Evolutionary conservation across 2,888 invertebrate species (phyloP).

Genomic region (Dynastes grantii): DNA sequence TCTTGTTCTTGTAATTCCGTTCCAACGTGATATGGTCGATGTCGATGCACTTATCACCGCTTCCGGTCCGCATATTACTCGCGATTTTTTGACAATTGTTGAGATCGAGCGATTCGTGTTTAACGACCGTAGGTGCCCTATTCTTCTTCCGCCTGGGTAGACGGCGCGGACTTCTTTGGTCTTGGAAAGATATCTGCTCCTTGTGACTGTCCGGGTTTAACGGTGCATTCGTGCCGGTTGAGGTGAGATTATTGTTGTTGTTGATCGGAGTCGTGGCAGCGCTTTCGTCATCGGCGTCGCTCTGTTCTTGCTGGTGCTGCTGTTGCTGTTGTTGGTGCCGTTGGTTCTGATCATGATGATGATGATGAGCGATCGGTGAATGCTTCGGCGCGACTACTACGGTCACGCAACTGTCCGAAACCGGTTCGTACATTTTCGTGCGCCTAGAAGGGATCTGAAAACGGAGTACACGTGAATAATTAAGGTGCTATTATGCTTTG

Average conservation of each 20-base stretch:
- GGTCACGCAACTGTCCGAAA: conserved; percentile 64
- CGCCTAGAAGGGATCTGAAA: conserved; percentile 59
- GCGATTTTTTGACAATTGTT: conserved; percentile 7
- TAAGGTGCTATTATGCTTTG: conserved; percentile 36
- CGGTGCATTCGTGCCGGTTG: conserved; percentile 25
- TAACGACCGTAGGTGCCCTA: conserved; percentile 35
- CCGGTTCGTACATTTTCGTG: conserved; percentile 68
- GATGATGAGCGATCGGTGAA: conserved; percentile 57
- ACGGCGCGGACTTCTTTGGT: conserved; percentile 45
- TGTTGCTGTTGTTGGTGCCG: conserved; percentile 51
- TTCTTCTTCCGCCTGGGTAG: conserved; percentile 51
- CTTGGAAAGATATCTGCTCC: conserved; percentile 4
- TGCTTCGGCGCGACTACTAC: conserved; percentile 59
- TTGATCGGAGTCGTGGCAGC: conserved; percentile 42
- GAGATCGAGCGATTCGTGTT: conserved; percentile 49
- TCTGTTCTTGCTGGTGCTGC: conserved; percentile 54
- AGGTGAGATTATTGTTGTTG: conserved; percentile 19
- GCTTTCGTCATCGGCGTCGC: conserved; percentile 60
- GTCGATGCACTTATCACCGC: conserved; percentile 64
- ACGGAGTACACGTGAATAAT: conserved; percentile 48
- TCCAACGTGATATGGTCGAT: conserved; percentile 67
- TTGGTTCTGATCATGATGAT: conserved; percentile 59
- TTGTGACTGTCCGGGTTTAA: conserved; percentile 10
- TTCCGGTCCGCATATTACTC: conserved; percentile 54
- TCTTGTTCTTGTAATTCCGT: conserved; percentile 61